These are phyloP conservation scores for Phasia obesa DNA, from an alignment of 2,888 invertebrate species.

Conservation along the genomic window DNA sequence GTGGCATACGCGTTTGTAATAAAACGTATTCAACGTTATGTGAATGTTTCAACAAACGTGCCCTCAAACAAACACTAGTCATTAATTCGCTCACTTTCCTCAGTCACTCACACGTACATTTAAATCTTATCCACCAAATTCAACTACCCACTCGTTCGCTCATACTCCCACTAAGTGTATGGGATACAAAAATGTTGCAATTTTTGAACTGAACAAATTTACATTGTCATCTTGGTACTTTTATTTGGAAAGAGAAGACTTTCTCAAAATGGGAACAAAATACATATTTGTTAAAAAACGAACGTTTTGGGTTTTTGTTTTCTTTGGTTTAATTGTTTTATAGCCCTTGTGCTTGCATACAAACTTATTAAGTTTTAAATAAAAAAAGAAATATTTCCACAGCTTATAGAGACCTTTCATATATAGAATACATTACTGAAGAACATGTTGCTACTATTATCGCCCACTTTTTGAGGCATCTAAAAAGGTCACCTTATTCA, in stretches of 20 bases:
- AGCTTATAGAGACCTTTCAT: no score
- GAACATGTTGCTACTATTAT: no score
- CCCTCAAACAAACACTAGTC: constrained; percentile 19
- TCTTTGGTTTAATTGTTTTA: no score
- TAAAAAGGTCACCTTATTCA: no score
- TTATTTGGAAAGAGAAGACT: neutral
- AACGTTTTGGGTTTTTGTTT: no score
- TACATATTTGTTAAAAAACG: no score
- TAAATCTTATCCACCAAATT: neutral
- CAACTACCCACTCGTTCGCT: constrained; percentile 2
- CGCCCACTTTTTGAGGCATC: no score
- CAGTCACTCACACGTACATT: constrained; percentile 12
- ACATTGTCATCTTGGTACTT: neutral
- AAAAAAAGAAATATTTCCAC: no score
- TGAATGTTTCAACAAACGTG: constrained; percentile 27
- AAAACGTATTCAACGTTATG: neutral
- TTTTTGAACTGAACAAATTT: neutral
- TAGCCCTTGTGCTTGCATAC: no score
- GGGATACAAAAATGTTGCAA: constrained; percentile 1
- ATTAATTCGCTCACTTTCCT: constrained; percentile 26
- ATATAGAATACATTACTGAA: no score
- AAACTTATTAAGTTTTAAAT: no score
- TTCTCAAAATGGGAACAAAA: no score
- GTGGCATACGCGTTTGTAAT: constrained; percentile 22
- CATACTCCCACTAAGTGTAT: neutral